Evolutionary conservation across 2,888 invertebrate species (phyloP).

Genomic region (Diachrysia chrysitis): DNA sequence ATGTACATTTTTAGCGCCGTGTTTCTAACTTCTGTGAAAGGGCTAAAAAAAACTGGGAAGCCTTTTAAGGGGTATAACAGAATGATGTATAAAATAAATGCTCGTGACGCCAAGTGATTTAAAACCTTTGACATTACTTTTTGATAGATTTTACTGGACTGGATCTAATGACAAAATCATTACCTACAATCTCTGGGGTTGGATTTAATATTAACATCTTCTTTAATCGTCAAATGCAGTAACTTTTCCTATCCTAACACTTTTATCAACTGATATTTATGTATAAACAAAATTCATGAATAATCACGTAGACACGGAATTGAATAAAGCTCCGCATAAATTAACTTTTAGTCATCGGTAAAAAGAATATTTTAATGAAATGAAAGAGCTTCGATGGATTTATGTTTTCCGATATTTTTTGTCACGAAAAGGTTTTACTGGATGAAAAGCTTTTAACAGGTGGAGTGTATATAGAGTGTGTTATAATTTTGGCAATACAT

Average conservation of each 20-base stretch:
- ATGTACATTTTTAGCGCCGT: conserved; percentile 6
- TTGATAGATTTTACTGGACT: too few relatives aligned
- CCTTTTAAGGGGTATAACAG: conserved; percentile 35
- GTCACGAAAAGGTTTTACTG: conserved; percentile 3
- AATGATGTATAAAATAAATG: conserved; percentile 41
- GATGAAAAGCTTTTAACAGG: neutral
- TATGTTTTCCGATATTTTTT: conserved; percentile 5
- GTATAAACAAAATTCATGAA: conserved; percentile 19
- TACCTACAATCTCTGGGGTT: too few relatives aligned
- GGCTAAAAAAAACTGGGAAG: conserved; percentile 52
- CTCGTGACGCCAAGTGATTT: too few relatives aligned
- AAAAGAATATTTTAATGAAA: conserved; percentile 31
- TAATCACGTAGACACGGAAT: conserved; percentile 33
- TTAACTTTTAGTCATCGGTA: conserved; percentile 24
- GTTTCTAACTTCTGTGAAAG: conserved; percentile 14
- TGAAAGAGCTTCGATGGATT: conserved; percentile 22
- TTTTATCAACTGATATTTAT: conserved; percentile 14
- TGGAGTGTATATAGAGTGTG: neutral
- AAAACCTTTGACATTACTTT: too few relatives aligned
- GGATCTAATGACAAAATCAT: too few relatives aligned
- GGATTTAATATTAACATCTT: too few relatives aligned
- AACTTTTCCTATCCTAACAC: too few relatives aligned
- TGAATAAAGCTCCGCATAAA: conserved; percentile 37
- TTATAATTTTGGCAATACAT: neutral
- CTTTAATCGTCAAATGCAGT: too few relatives aligned